phyloP scores from a whole-genome alignment of 2,113 vertebrate genomes.

The Melanerpes formicivorus region DNA sequence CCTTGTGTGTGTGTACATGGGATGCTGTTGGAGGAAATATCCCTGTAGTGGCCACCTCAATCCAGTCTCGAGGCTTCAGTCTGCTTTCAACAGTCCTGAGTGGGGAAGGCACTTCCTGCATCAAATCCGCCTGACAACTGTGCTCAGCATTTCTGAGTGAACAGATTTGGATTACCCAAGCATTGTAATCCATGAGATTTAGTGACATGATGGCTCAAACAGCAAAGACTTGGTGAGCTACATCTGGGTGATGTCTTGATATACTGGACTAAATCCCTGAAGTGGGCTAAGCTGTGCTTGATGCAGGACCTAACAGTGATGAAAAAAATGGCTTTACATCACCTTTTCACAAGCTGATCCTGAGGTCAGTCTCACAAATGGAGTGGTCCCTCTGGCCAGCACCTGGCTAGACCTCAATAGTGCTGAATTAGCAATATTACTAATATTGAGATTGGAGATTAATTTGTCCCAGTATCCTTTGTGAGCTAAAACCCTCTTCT shows the following conservation, averaged over 20 bases:
- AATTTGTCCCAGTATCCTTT: neutral
- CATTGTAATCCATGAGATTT: neutral
- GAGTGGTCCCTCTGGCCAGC: neutral
- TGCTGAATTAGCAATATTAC: neutral
- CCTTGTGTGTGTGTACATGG: neutral
- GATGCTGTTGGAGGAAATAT: neutral
- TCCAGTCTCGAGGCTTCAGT: neutral
- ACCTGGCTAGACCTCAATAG: neutral
- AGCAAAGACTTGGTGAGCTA: neutral
- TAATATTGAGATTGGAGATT: neutral
- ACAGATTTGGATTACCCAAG: constrained; percentile 8
- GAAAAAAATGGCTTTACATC: constrained; percentile 17
- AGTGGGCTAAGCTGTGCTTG: neutral
- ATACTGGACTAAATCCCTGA: constrained; percentile 10
- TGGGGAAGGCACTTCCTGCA: neutral
- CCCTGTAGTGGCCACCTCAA: neutral
- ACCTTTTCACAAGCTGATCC: constrained; percentile 7
- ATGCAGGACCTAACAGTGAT: neutral
- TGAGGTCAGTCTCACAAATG: neutral
- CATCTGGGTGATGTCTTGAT: neutral
- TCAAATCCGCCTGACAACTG: constrained; percentile 26
- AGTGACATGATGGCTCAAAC: neutral
- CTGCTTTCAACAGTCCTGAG: neutral
- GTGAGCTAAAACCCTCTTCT: neutral
- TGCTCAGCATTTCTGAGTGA: constrained; percentile 7